A percentile compares a stretch with the other conserved stretches of the same genome.
These are phyloP conservation scores for Acanthosepion esculentum DNA, from an alignment of 2,888 invertebrate species.

Conservation along the genomic window DNA sequence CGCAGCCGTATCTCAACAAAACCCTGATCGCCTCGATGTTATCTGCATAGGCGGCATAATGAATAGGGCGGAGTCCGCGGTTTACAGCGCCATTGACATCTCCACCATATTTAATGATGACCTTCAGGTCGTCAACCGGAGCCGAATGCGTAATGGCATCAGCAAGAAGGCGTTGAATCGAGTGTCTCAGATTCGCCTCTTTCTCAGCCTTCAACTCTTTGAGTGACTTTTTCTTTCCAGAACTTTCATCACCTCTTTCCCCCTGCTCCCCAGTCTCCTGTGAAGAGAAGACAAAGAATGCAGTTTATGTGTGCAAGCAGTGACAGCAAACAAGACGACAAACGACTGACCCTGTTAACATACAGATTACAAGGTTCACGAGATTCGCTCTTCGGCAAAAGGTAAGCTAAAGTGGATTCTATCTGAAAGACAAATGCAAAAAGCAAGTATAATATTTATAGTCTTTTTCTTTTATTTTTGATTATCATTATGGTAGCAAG, in stretches of 20 bases:
- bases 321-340: not conserved
- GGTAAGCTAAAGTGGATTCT: not conserved
- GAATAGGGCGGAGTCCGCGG: slow-evolving; percentile 89
- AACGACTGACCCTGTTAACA: not conserved
- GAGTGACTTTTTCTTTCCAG: not conserved
- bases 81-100: slow-evolving; percentile 86
- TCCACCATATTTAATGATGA: slow-evolving; percentile 86
- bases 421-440: not conserved
- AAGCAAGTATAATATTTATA: not conserved
- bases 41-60: slow-evolving; percentile 93
- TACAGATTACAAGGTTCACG: not conserved
- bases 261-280: not conserved
- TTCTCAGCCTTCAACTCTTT: slow-evolving; percentile 36
- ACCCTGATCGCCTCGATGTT: slow-evolving; percentile 84
- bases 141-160: slow-evolving; percentile 92
- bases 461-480: not conserved
- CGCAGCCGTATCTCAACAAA: slow-evolving; percentile 81
- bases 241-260: not conserved
- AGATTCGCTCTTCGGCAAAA: not conserved
- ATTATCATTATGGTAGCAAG: not conserved
- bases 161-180: slow-evolving; percentile 86
- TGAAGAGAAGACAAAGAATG: slow-evolving; percentile 39
- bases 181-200: not conserved
- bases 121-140: slow-evolving; percentile 88
- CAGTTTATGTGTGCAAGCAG: not conserved